These are phyloP conservation scores for Spodoptera littoralis DNA, from an alignment of 2,888 invertebrate species.

Conservation along the genomic window DNA sequence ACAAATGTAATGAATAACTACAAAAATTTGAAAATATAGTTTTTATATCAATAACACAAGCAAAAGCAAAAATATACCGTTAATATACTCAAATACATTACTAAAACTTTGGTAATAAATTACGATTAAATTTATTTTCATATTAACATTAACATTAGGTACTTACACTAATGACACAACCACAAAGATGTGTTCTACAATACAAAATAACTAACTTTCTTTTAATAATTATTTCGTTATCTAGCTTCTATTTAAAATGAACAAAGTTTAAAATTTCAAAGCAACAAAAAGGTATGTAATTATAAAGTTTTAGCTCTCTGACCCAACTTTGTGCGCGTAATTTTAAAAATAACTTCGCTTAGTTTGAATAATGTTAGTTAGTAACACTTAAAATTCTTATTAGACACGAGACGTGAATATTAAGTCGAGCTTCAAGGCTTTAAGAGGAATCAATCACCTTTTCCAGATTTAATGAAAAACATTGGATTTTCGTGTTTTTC, in stretches of 20 bases:
- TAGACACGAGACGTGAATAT: constrained; percentile 19
- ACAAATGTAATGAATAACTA: too few relatives aligned
- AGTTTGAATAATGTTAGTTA: constrained; percentile 48
- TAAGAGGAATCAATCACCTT: constrained; percentile 27
- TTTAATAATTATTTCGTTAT: constrained; percentile 46
- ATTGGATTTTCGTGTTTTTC: too few relatives aligned
- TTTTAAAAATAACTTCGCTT: constrained; percentile 49
- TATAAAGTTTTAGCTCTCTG: constrained; percentile 53
- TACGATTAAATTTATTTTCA: too few relatives aligned
- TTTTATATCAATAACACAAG: too few relatives aligned
- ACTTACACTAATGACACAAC: not conserved
- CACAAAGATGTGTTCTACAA: constrained; percentile 14
- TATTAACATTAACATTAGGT: too few relatives aligned
- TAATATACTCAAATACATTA: too few relatives aligned
- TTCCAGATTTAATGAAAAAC: constrained; percentile 7
- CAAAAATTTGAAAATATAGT: too few relatives aligned
- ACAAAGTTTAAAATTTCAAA: constrained; percentile 56
- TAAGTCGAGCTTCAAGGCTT: constrained; percentile 23
- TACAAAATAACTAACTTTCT: constrained; percentile 36
- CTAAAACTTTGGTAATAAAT: too few relatives aligned
- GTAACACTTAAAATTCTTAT: constrained; percentile 38
- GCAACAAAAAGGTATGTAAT: constrained; percentile 55
- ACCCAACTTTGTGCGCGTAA: constrained; percentile 50
- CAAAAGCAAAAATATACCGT: too few relatives aligned
- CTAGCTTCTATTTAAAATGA: constrained; percentile 45